Evolutionary conservation across 2,797 vertebrate genomes (phyloP).

Genomic region (Lophotriccus pileatus): DNA sequence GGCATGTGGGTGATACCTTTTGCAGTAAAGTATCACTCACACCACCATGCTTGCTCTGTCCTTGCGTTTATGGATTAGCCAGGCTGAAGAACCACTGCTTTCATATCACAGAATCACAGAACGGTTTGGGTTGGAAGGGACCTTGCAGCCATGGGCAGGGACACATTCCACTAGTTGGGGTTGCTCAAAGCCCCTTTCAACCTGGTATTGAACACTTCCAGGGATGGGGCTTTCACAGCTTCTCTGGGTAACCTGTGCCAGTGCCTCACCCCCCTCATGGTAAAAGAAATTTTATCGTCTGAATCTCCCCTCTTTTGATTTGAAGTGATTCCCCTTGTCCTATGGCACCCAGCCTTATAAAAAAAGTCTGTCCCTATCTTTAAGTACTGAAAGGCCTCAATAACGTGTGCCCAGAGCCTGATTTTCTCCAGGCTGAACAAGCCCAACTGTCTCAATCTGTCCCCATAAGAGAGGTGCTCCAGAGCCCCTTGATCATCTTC

Average conservation of each 20-base stretch:
- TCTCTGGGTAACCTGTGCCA: background rate
- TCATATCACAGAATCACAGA: accelerated
- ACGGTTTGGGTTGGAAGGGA: background rate
- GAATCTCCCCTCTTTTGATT: background rate
- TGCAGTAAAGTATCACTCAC: background rate
- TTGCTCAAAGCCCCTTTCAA: background rate
- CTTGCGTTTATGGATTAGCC: background rate
- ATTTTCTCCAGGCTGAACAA: background rate
- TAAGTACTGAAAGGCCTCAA: background rate
- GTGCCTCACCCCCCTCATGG: background rate
- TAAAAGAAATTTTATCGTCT: background rate
- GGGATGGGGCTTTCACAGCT: background rate
- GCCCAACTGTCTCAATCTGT: background rate
- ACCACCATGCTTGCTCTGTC: accelerated
- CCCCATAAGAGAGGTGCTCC: background rate
- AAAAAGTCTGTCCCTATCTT: background rate
- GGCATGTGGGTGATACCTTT: background rate
- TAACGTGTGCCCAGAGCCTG: background rate
- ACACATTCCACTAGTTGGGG: background rate
- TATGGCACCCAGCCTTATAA: background rate
- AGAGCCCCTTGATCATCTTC: background rate
- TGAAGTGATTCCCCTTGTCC: background rate
- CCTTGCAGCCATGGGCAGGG: background rate
- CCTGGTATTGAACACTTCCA: background rate
- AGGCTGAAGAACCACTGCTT: background rate